Evolutionary conservation across 1,140 invertebrate genomes (phyloP).

Genomic region (Stratiolaelaps scimitus): DNA sequence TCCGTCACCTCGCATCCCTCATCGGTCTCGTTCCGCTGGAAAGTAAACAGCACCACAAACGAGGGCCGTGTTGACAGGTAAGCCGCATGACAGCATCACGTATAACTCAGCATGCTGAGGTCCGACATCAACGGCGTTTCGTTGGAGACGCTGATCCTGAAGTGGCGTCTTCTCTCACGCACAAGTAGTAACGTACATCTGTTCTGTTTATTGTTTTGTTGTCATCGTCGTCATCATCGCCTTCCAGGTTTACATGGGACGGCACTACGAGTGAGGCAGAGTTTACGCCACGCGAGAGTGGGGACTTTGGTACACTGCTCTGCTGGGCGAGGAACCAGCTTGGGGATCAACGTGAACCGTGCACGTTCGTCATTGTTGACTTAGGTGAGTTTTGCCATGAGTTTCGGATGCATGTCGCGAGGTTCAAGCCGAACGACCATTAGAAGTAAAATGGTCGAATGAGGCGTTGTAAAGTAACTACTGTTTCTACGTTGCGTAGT

Average conservation of each 20-base stretch:
- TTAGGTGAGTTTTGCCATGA: constrained; percentile 34
- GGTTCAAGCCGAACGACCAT: too few relatives aligned
- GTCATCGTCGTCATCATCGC: too few relatives aligned
- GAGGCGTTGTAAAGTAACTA: too few relatives aligned
- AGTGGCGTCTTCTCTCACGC: too few relatives aligned
- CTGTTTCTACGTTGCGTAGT: too few relatives aligned
- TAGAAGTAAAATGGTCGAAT: too few relatives aligned
- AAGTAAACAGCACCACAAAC: constrained; percentile 18
- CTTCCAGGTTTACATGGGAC: constrained; percentile 28
- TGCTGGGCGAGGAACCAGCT: constrained; percentile 38
- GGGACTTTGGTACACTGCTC: constrained; percentile 37
- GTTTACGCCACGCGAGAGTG: constrained; percentile 34
- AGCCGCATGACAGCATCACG: not conserved
- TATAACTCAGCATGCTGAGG: too few relatives aligned
- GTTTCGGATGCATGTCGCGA: not conserved
- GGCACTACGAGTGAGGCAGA: constrained; percentile 35
- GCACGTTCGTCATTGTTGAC: constrained; percentile 37
- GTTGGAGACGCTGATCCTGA: too few relatives aligned
- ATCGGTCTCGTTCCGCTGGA: constrained; percentile 20
- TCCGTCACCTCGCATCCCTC: constrained; percentile 23
- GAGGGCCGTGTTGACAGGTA: constrained; percentile 11
- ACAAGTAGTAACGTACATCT: too few relatives aligned
- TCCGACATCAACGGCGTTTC: too few relatives aligned
- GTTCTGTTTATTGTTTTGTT: not conserved
- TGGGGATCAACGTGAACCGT: constrained; percentile 37